Conservation (phyloP, 2,888 invertebrate species). For the Psococerastis gibbosa region DNA sequence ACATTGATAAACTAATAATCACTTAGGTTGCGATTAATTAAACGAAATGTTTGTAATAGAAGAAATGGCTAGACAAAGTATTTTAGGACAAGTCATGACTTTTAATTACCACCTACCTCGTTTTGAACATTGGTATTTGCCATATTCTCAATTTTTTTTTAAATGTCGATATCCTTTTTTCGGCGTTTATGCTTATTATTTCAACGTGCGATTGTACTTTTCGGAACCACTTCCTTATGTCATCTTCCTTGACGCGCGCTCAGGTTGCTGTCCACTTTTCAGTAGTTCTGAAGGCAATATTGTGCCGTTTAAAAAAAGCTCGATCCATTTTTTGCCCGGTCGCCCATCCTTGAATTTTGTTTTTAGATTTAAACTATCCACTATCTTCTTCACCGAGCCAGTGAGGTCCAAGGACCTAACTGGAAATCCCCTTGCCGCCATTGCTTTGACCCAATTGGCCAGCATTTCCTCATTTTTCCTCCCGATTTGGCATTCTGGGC, state of each 20-base stretch:
- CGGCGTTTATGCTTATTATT: too few species aligned
- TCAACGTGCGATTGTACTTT: too few species aligned
- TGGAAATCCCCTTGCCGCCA: neutral
- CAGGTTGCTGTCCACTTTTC: conserved; percentile 7
- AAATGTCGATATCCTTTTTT: too few species aligned
- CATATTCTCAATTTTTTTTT: too few species aligned
- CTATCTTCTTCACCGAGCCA: neutral
- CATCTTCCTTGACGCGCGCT: neutral
- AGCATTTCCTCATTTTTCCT: neutral
- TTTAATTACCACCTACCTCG: too few species aligned
- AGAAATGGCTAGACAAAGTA: too few species aligned
- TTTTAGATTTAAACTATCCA: neutral
- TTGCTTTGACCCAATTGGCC: neutral
- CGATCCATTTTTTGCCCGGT: neutral
- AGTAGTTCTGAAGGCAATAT: neutral
- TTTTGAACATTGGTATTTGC: too few species aligned
- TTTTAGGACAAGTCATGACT: too few species aligned
- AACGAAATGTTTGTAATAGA: too few species aligned
- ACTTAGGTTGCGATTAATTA: too few species aligned
- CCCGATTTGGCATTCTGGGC: neutral
- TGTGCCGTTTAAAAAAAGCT: conserved; percentile 6
- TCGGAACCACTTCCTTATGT: conserved; percentile 5
- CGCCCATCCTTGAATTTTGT: neutral
- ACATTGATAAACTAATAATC: too few species aligned
- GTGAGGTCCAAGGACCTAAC: neutral